Conservation (phyloP, 64 coral and sea anemone species). For the Cladopsammia gracilis region DNA sequence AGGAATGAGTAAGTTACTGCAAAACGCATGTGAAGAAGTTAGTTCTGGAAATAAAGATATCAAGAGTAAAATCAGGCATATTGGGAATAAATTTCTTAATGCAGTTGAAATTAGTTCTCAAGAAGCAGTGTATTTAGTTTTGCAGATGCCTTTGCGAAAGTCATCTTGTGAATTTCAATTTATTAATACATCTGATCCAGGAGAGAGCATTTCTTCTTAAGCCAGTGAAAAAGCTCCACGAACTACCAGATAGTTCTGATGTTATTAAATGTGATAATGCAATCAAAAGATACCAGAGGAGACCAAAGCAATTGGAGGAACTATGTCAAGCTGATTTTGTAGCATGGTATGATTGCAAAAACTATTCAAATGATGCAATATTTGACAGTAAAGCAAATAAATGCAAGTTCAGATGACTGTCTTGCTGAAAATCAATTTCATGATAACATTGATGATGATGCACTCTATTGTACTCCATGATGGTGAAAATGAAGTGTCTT, state of each 20-base stretch:
- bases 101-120: constrained; percentile 50
- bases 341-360: constrained; percentile 39
- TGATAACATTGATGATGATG: constrained; percentile 52
- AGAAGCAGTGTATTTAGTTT: constrained; percentile 48
- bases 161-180: constrained; percentile 54
- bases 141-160: constrained; percentile 39
- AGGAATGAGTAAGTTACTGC: constrained; percentile 44
- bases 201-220: constrained; percentile 52
- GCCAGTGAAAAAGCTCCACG: constrained; percentile 21
- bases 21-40: constrained; percentile 7
- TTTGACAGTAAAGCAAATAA: background rate
- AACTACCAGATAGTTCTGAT: background rate
- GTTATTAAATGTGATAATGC: constrained; percentile 41
- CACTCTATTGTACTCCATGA: no score
- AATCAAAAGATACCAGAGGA: constrained; percentile 41
- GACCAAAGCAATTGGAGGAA: background rate
- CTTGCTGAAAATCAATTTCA: constrained; percentile 23
- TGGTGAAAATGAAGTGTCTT: constrained; percentile 13
- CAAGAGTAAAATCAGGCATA: constrained; percentile 23
- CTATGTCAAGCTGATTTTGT: constrained; percentile 42
- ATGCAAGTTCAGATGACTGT: background rate
- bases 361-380: no score
- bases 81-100: constrained; percentile 47
- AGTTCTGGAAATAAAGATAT: constrained; percentile 52
- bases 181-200: constrained; percentile 49